A percentile compares a stretch with the other conserved stretches of the same genome.
These are phyloP conservation scores for Salvelinus sp. DNA, from an alignment of 2,113 vertebrate species.

Conservation along the genomic window DNA sequence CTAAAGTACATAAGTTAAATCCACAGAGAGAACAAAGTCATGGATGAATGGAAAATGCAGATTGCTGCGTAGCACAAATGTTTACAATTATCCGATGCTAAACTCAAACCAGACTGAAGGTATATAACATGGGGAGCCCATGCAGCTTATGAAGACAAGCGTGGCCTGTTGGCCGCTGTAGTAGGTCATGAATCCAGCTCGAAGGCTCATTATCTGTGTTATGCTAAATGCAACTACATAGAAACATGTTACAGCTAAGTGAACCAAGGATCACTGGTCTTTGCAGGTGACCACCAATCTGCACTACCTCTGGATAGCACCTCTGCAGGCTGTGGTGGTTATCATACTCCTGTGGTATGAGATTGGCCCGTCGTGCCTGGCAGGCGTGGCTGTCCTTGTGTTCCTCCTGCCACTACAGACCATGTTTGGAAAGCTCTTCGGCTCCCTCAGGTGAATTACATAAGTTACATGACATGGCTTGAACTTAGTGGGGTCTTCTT, in stretches of 20 bases:
- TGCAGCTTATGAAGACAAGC: no score
- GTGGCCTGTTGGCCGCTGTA: background rate
- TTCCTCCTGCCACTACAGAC: constrained; percentile 91
- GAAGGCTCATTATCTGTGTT: no score
- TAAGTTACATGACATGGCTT: no score
- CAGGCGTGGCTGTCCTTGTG: constrained; percentile 86
- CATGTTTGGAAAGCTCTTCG: constrained; percentile 87
- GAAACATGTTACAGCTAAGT: background rate
- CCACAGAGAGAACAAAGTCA: no score
- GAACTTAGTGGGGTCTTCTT: no score
- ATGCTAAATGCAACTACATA: background rate
- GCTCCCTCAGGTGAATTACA: constrained; percentile 81
- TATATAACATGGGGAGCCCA: no score
- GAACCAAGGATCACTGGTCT: background rate
- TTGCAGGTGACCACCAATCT: constrained; percentile 87
- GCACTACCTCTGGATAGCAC: constrained; percentile 92
- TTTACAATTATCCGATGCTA: no score
- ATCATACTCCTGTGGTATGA: constrained; percentile 87
- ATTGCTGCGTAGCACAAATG: no score
- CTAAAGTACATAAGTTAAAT: no score
- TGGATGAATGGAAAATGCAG: no score
- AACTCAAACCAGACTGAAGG: no score
- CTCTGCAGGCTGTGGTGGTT: constrained; percentile 84
- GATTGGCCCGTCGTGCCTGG: constrained; percentile 89
- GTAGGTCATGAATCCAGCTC: no score